Conservation (phyloP, 2,888 invertebrate species). For the Drosophila siamana region DNA sequence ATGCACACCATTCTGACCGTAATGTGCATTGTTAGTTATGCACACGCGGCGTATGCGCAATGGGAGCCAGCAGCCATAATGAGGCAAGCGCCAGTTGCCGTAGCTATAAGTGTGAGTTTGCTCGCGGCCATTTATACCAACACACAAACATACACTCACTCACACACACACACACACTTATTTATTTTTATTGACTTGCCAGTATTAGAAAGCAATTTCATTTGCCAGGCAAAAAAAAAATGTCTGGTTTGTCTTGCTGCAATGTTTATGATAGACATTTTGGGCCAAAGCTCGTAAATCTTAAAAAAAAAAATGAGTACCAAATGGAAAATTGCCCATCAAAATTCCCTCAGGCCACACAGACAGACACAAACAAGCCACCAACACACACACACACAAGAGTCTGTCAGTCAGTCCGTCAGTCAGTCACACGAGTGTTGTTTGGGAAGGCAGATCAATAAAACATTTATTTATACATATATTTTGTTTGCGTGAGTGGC, state of each 20-base stretch:
- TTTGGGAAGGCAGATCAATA: conserved; percentile 63
- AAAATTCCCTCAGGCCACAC: conserved; percentile 17
- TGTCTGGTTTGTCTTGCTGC: conserved; percentile 24
- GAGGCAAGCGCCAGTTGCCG: conserved; percentile 47
- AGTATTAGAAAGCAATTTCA: conserved; percentile 22
- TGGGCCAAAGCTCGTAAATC: conserved; percentile 67
- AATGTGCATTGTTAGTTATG: conserved; percentile 59
- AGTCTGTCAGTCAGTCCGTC: too few relatives aligned
- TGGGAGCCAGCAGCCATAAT: conserved; percentile 28
- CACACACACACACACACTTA: background rate
- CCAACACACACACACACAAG: conserved; percentile 18
- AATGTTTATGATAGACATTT: conserved; percentile 66
- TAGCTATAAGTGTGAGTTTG: conserved; percentile 19
- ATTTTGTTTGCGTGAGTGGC: conserved; percentile 42
- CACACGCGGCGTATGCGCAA: conserved; percentile 63
- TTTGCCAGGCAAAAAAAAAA: conserved; percentile 1
- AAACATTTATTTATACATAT: conserved; percentile 69
- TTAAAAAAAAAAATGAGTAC: conserved; percentile 38
- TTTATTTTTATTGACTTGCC: conserved; percentile 42
- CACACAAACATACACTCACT: conserved; percentile 1
- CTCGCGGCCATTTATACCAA: conserved; percentile 3
- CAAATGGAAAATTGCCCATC: conserved; percentile 68
- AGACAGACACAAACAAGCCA: conserved; percentile 15
- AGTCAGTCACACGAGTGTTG: background rate
- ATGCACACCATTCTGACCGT: conserved; percentile 25